A percentile compares a stretch with the other conserved stretches of the same genome.
Evolutionary conservation across 2,797 vertebrate species (phyloP).

Genomic region (Malurus splendens): DNA sequence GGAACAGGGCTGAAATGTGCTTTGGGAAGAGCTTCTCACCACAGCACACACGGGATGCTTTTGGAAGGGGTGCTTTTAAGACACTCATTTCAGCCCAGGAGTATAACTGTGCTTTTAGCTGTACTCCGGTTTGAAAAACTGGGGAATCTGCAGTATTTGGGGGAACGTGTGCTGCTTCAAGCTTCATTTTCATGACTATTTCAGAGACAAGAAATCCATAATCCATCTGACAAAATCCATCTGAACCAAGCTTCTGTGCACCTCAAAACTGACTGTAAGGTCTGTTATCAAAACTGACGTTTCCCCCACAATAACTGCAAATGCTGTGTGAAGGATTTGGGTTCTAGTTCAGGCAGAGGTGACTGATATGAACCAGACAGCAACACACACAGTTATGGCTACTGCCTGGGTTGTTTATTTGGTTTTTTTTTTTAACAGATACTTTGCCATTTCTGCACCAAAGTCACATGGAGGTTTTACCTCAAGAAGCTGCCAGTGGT

Average conservation of each 20-base stretch:
- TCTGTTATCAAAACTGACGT: neutral
- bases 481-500: neutral
- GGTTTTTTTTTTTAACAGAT: neutral
- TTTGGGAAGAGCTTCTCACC: neutral
- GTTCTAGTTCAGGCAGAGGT: neutral
- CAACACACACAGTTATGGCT: neutral
- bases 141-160: neutral
- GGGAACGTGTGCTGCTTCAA: neutral
- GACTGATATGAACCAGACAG: neutral
- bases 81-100: neutral
- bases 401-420: neutral
- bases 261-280: neutral
- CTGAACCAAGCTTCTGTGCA: neutral
- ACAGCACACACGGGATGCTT: fast-evolving
- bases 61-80: neutral
- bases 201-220: neutral
- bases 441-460: neutral
- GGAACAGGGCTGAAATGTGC: fast-evolving
- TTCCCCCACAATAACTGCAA: neutral
- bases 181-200: neutral
- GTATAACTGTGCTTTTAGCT: neutral
- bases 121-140: neutral
- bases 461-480: neutral
- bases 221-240: neutral
- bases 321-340: fast-evolving